Conservation (phyloP, 2,797 vertebrate genomes). For the Lutjanus argentimaculatus region DNA sequence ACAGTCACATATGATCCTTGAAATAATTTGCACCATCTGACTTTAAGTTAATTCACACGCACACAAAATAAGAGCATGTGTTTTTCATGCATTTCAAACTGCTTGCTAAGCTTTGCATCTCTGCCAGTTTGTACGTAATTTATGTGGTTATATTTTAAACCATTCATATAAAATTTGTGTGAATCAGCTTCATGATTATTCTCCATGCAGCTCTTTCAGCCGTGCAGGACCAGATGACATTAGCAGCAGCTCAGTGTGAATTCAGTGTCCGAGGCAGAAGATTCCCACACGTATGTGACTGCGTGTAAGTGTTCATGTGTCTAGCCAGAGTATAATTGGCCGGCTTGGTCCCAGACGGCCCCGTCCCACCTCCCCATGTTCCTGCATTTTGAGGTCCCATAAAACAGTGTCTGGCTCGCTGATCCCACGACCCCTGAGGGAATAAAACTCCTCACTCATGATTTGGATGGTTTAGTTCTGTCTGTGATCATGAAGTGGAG, state of each 20-base stretch:
- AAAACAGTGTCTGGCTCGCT: constrained; percentile 83
- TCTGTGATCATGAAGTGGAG: constrained; percentile 45
- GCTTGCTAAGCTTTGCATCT: background rate
- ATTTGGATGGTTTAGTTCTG: constrained; percentile 56
- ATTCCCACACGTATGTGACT: constrained; percentile 59
- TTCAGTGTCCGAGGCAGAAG: constrained; percentile 41
- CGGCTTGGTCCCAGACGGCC: constrained; percentile 77
- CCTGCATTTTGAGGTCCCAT: constrained; percentile 70
- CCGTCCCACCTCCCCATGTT: constrained; percentile 72
- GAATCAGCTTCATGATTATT: constrained; percentile 2
- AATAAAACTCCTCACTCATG: constrained; percentile 70
- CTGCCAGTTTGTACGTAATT: background rate
- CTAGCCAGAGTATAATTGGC: constrained; percentile 86
- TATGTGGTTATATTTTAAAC: background rate
- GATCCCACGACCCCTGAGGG: constrained; percentile 79
- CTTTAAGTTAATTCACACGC: background rate
- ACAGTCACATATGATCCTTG: no score
- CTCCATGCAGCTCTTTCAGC: background rate
- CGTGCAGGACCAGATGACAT: background rate
- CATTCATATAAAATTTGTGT: background rate
- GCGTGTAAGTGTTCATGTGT: constrained; percentile 70
- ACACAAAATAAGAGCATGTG: background rate
- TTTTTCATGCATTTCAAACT: background rate
- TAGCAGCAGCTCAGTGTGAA: constrained; percentile 32
- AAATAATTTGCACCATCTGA: background rate